phyloP scores from a whole-genome alignment of 2,113 vertebrate genomes.

The Clarias magur region DNA sequence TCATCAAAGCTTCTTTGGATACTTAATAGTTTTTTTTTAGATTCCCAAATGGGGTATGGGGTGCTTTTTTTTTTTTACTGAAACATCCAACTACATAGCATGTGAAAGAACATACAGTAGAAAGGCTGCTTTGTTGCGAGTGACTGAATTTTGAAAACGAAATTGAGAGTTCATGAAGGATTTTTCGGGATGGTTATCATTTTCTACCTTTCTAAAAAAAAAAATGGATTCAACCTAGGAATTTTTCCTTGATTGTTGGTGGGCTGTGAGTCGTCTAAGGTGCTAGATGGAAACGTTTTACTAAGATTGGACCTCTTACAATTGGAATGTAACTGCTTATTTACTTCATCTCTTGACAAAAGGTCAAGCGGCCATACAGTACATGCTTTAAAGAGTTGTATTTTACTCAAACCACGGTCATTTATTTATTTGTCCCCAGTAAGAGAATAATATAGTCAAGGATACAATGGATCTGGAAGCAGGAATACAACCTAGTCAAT shows the following conservation, averaged over 20 bases:
- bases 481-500: neutral
- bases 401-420: neutral
- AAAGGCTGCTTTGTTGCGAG: neutral
- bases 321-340: neutral
- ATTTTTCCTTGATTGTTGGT: neutral
- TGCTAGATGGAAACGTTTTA: neutral
- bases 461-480: neutral
- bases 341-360: neutral
- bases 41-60: neutral
- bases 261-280: neutral
- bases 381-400: neutral
- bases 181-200: neutral
- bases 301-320: neutral
- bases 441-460: neutral
- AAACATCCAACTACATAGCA: neutral
- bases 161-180: neutral
- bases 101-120: neutral
- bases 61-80: neutral
- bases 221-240: neutral
- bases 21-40: neutral
- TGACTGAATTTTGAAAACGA: neutral
- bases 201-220: neutral
- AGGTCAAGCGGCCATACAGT: neutral
- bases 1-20: neutral
- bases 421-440: neutral